Percentiles rank a stretch among this genome's conserved stretches.
Conservation (phyloP, 2,888 invertebrate genomes). For the Erebia aethiops region DNA sequence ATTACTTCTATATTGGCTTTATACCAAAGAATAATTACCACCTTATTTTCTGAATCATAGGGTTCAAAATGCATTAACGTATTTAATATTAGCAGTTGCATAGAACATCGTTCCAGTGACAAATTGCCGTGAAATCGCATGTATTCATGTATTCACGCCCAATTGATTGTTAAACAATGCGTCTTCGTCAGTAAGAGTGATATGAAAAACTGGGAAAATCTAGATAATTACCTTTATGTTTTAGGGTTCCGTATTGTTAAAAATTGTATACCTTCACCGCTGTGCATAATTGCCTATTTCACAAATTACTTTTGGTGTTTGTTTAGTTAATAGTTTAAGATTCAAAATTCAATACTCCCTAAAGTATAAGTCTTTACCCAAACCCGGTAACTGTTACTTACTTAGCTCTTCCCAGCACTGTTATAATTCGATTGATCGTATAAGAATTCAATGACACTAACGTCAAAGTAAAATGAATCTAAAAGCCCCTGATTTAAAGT, state of each 20-base stretch:
- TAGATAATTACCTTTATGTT: neutral
- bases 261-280: no score
- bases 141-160: constrained; percentile 48
- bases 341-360: no score
- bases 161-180: constrained; percentile 30
- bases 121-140: constrained; percentile 60
- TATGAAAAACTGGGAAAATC: constrained; percentile 9
- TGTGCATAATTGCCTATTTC: no score
- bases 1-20: neutral
- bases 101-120: constrained; percentile 27
- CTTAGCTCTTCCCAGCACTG: no score
- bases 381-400: no score
- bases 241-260: neutral
- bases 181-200: constrained; percentile 12
- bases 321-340: no score
- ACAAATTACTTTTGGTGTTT: no score
- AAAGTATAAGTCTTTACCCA: no score
- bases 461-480: no score
- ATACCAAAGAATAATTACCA: neutral
- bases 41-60: neutral
- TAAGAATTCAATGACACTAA: no score
- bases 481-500: no score
- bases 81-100: neutral
- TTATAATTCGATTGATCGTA: no score
- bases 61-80: neutral